Evolutionary conservation across 2,888 invertebrate species (phyloP), one percentile per base, ranked within the genome.

Genomic region (Pristionchus fissidentatus): DNA sequence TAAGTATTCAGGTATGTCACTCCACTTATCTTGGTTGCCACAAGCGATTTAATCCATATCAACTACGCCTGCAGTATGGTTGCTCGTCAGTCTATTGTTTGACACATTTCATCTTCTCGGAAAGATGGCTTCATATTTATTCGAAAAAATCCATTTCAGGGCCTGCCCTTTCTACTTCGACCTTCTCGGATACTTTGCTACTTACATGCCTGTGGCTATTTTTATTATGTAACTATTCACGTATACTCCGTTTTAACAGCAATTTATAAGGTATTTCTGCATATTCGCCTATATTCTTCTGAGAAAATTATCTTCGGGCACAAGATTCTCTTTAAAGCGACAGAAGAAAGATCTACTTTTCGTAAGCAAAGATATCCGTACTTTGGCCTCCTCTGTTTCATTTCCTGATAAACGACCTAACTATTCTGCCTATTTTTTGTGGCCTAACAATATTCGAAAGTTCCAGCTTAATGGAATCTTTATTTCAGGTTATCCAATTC

Each of bases 81-180:
- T 77, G 75, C 35, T 77, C 75, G 75, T 77, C 8, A 77, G 75
- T n/a, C n/a, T n/a, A n/a, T n/a, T n/a, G n/a, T n/a, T n/a, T n/a
- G n/a, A n/a, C n/a, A 10, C 0, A 66, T 19, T 22, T 38, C n/a
- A 38, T 38, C n/a, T n/a, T n/a, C n/a, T n/a, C n/a, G n/a, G n/a
- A n/a, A n/a, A n/a, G n/a, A n/a, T n/a, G n/a, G n/a, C n/a, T n/a
- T n/a, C n/a, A n/a, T n/a, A n/a, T n/a, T n/a, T n/a, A n/a, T n/a
- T n/a, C n/a, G n/a, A n/a, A n/a, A n/a, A n/a, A n/a, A n/a, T n/a
- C n/a, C n/a, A n/a, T 22, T 43, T 43, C 41, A 70, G 70, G 0
- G 70, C 38, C 43, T 70, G 70, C 26, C 70, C 70, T n/a, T 43
- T 70, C 26, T 70, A 70, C 41, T 70, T 70, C 32, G 70, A 70